Evolutionary conservation across 2,113 vertebrate genomes (phyloP), one percentile per base, ranked within the genome.

Genomic region (Stercorarius parasiticus): DNA sequence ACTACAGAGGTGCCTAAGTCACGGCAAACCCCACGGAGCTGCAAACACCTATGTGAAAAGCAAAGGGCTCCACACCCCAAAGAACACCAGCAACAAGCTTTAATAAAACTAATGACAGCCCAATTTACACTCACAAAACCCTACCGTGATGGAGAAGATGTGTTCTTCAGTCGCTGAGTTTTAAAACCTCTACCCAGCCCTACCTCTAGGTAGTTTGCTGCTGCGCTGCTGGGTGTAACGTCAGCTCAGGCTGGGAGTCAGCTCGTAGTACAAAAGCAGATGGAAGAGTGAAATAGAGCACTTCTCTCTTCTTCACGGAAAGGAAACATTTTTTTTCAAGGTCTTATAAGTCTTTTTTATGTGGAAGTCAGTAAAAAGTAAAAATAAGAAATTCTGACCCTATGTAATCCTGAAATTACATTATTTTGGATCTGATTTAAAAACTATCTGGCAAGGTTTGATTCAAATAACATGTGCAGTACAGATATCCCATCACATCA

Each of bases 401-500:
- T 58, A 47, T 53, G 73, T 95, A 95, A 93, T 95, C 74, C 93
- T 3, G 21, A 96, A 91, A 91, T 97, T 88, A 96, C 67, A 65
- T 73, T 86, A 74, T 92, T 90, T 94, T 85, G 79, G 78, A 96
- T 83, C n/a, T 85, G 74, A 95, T 94, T 88, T 93, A 36, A 94
- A 95, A 96, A 58, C 45, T 85, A 62, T 66, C 50, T 32, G 50
- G 38, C n/a, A 53, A 95, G 19, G 62, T 50, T 91, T 94, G 82
- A 95, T 91, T 90, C 84, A 96, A 91, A 59, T 90, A 96, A 93
- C 87, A 96, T 73, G 81, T 96, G 89, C 82, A 94, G 55, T 77
- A 88, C 89, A 94, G 81, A 74, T 83, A 93, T 77, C 78, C 93
- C 86, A 82, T 81, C 87, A 86, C 85, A 86, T 91, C 79, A 80